phyloP scores from a whole-genome alignment of 1,140 invertebrate species.

The Trichomalopsis sarcophagae region DNA sequence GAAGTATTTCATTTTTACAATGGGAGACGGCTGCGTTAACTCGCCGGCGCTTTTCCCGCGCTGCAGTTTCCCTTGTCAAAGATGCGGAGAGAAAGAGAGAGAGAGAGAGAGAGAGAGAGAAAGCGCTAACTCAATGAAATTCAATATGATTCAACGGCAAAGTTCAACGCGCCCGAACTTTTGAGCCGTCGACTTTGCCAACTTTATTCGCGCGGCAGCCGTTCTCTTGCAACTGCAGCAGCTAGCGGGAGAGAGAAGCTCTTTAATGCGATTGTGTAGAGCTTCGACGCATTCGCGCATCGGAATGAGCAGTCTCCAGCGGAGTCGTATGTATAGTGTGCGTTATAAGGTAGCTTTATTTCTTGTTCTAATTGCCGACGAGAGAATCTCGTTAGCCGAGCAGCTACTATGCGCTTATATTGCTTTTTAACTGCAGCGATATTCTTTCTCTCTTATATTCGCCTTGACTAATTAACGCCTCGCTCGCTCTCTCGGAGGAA shows the following conservation, averaged over 20 bases:
- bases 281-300: background rate
- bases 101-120: background rate
- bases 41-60: background rate
- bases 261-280: conserved; percentile 16
- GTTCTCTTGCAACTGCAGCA: no score
- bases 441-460: background rate
- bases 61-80: conserved; percentile 12
- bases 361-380: background rate
- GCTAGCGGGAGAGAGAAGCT: background rate
- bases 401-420: background rate
- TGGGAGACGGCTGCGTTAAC: background rate
- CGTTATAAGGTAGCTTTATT: background rate
- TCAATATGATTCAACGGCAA: conserved; percentile 46
- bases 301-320: background rate
- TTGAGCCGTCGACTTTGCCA: conserved; percentile 26
- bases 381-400: background rate
- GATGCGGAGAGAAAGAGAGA: background rate
- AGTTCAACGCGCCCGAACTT: conserved; percentile 47
- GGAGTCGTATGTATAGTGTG: background rate
- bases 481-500: background rate
- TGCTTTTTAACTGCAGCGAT: background rate
- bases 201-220: conserved; percentile 23
- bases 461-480: conserved; percentile 21
- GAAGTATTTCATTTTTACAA: conserved; percentile 47
- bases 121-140: conserved; percentile 51